phyloP scores from a whole-genome alignment of 2,113 vertebrate species.

The Siniperca knerii region DNA sequence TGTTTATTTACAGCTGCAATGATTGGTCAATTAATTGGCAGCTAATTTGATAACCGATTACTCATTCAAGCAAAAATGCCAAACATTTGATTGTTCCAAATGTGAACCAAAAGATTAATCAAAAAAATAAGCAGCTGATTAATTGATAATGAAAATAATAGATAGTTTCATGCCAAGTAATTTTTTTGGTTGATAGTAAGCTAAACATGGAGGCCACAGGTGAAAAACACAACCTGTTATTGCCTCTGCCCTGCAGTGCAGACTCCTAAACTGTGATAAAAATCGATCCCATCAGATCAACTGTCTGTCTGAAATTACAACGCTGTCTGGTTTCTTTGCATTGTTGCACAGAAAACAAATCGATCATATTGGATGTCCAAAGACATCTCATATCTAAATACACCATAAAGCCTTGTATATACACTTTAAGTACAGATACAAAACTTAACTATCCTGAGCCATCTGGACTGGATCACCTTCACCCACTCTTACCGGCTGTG shows the following conservation, averaged over 20 bases:
- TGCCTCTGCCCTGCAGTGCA: not conserved
- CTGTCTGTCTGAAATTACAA: slow-evolving; percentile 45
- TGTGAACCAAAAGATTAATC: not conserved
- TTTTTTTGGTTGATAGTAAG: not conserved
- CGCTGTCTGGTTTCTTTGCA: slow-evolving; percentile 25
- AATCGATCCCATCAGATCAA: slow-evolving; percentile 37
- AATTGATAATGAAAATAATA: not conserved
- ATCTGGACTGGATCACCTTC: slow-evolving; percentile 62
- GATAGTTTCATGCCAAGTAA: not conserved
- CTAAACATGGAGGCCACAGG: not conserved
- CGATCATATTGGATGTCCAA: slow-evolving; percentile 22
- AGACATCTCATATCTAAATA: slow-evolving; percentile 26
- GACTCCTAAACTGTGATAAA: not conserved
- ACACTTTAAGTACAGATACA: slow-evolving; percentile 7
- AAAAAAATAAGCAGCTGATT: not conserved
- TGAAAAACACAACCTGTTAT: slow-evolving; percentile 1
- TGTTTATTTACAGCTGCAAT: not conserved
- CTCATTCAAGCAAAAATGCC: too few species aligned
- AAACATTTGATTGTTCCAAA: not conserved
- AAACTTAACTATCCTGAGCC: slow-evolving; percentile 11
- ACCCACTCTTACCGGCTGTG: slow-evolving; percentile 21
- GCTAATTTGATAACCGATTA: too few species aligned
- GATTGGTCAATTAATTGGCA: not conserved
- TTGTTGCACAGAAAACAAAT: slow-evolving; percentile 53
- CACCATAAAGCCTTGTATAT: not conserved